Evolutionary conservation across 1,140 invertebrate species (phyloP).

Genomic region (Magallana angulata): DNA sequence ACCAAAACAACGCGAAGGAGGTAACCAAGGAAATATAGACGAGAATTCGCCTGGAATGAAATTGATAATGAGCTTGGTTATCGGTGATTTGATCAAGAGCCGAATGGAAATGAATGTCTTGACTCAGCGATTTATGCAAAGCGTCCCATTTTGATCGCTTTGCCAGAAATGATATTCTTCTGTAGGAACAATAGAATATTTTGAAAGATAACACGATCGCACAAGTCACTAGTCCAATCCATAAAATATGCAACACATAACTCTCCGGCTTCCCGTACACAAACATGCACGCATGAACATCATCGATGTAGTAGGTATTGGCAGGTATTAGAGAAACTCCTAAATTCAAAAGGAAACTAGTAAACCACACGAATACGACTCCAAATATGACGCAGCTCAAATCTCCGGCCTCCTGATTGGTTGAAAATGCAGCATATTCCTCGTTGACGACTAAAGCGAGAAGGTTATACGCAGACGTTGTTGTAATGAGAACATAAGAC

Average conservation of each 20-base stretch:
- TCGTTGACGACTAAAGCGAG: conserved; percentile 94
- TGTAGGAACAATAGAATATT: conserved; percentile 90
- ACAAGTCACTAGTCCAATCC: conserved; percentile 92
- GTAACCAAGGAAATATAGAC: conserved; percentile 85
- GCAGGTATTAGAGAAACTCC: conserved; percentile 88
- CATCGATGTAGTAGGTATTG: conserved; percentile 67
- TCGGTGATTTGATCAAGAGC: conserved; percentile 1
- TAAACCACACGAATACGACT: conserved; percentile 95
- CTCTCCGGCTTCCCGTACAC: conserved; percentile 88
- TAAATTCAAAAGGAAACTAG: conserved; percentile 90
- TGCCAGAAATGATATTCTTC: conserved; percentile 82
- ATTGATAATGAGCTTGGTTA: conserved; percentile 50
- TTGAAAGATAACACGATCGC: conserved; percentile 91
- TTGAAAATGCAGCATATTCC: conserved; percentile 90
- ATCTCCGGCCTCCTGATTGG: conserved; percentile 46
- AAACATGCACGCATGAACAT: conserved; percentile 89
- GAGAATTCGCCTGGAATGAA: conserved; percentile 63
- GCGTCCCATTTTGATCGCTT: conserved; percentile 65
- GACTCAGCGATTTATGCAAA: conserved; percentile 67
- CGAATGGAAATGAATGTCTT: conserved; percentile 46
- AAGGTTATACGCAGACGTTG: conserved; percentile 94
- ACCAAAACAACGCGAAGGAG: conserved; percentile 93
- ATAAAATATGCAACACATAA: conserved; percentile 92
- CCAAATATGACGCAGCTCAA: conserved; percentile 92
- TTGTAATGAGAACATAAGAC: conserved; percentile 92